phyloP scores from a whole-genome alignment of 2,113 vertebrate genomes.

The Hemicordylus capensis region DNA sequence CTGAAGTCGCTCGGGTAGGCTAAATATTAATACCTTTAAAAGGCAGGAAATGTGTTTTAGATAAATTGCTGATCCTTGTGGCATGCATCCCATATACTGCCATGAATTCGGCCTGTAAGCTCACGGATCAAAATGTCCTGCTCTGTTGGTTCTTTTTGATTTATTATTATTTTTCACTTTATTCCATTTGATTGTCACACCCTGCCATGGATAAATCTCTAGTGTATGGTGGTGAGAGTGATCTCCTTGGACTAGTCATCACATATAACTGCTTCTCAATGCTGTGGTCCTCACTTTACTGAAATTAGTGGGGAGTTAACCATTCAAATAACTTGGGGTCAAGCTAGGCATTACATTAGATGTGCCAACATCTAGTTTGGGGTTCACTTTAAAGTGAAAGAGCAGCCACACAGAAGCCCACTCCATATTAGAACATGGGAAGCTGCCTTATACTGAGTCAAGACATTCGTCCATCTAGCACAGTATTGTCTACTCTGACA shows the following conservation, averaged over 20 bases:
- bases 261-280: neutral
- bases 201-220: neutral
- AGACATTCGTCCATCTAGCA: no score
- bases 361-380: no score
- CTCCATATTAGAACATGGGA: no score
- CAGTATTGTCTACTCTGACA: no score
- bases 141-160: neutral
- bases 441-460: no score
- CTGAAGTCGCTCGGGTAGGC: conserved; percentile 55
- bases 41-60: conserved; percentile 46
- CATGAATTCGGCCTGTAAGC: conserved; percentile 1
- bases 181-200: conserved; percentile 28
- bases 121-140: conserved; percentile 10
- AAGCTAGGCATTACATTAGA: no score
- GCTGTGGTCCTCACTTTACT: neutral
- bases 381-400: no score
- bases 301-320: neutral
- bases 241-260: neutral
- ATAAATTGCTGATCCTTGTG: conserved; percentile 48
- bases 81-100: neutral
- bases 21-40: conserved; percentile 51
- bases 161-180: neutral
- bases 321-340: neutral
- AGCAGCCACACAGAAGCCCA: no score
- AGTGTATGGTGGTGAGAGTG: neutral